A percentile compares a stretch with the other conserved stretches of the same genome.
Evolutionary conservation across 2,797 vertebrate species (phyloP).

Genomic region (Odontamblyopus rebecca): DNA sequence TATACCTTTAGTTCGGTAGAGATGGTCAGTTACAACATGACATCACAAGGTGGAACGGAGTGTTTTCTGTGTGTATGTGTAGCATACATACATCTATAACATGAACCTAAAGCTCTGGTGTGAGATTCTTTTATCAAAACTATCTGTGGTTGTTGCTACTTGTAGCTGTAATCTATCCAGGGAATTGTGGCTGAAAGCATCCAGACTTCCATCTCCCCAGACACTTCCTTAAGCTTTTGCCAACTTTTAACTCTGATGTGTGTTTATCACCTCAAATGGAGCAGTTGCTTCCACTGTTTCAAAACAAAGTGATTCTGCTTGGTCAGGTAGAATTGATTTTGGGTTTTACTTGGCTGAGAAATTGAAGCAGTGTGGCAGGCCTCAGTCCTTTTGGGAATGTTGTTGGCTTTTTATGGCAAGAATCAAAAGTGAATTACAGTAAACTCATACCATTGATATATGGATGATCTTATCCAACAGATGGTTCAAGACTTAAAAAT

Average conservation of each 20-base stretch:
- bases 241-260: background rate
- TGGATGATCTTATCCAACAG: no score
- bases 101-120: no score
- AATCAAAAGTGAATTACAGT: background rate
- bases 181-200: background rate
- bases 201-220: background rate
- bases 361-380: background rate
- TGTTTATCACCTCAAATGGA: background rate
- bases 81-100: no score
- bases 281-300: background rate
- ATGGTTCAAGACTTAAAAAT: no score
- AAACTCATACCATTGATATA: no score
- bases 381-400: background rate
- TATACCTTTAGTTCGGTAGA: no score
- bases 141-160: no score
- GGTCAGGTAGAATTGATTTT: slow-evolving; percentile 6
- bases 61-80: no score
- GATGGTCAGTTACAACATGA: no score
- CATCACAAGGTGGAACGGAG: no score
- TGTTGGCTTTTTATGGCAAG: background rate
- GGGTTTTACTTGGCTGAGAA: slow-evolving; percentile 1
- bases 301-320: slow-evolving; percentile 1
- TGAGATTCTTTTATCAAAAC: background rate
- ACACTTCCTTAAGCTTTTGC: background rate
- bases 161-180: background rate